Percentiles rank a stretch among this genome's conserved stretches.
Conservation (phyloP, 37 sponge, comb jelly and placozoan genomes). For the Trichoplax adhaerens region DNA sequence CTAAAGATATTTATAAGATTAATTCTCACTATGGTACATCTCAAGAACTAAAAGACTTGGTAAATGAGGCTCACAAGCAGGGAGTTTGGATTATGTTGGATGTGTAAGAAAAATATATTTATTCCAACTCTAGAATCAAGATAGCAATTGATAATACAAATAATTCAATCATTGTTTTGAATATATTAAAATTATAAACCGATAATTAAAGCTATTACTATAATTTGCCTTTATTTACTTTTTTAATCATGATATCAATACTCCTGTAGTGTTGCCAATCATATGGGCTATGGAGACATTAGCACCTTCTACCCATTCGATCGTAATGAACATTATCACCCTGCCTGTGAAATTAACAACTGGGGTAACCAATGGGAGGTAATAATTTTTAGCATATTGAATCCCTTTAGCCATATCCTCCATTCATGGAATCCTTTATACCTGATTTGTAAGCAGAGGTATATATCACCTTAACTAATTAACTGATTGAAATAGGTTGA, state of each 20-base stretch:
- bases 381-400: neutral
- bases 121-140: neutral
- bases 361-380: constrained; percentile 48
- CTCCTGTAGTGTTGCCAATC: constrained; percentile 45
- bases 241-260: neutral
- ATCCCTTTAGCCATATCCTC: no score
- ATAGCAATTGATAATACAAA: no score
- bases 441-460: no score
- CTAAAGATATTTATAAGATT: constrained; percentile 37
- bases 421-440: no score
- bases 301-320: constrained; percentile 47
- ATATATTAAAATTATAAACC: no score
- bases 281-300: constrained; percentile 57
- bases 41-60: constrained; percentile 32
- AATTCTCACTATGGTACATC: constrained; percentile 48
- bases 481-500: constrained; percentile 28
- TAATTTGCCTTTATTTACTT: no score
- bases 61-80: constrained; percentile 37
- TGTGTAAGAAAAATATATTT: constrained; percentile 32
- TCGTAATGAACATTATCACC: constrained; percentile 41
- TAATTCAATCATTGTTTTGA: no score
- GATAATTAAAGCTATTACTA: no score
- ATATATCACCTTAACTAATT: no score
- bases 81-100: constrained; percentile 81
- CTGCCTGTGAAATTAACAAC: constrained; percentile 47